Evolutionary conservation across 2,113 vertebrate genomes (phyloP).

Genomic region (Camelus dromedarius): DNA sequence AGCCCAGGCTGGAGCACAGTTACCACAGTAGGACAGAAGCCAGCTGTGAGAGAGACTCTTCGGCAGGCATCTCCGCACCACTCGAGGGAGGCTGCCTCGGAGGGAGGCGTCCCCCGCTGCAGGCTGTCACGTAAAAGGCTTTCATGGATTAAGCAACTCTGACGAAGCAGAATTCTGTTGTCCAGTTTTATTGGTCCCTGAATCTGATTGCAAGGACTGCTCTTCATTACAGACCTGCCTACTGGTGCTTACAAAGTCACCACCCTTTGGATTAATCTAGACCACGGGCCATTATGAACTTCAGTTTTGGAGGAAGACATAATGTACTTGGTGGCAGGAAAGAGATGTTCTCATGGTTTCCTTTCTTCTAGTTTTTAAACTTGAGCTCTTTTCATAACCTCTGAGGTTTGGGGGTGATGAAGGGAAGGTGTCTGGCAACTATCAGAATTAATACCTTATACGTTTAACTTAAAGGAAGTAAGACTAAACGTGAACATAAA

Average conservation of each 20-base stretch:
- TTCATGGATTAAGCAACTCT: conserved; percentile 36
- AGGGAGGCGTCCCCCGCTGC: not conserved
- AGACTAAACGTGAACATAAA: not conserved
- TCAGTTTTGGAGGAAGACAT: conserved; percentile 35
- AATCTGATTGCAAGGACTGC: conserved; percentile 29
- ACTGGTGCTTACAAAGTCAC: not conserved
- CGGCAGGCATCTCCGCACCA: conserved; percentile 45
- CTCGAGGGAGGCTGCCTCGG: not conserved
- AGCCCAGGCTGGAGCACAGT: not conserved
- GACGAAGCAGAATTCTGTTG: conserved; percentile 37
- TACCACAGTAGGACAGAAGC: conserved; percentile 46
- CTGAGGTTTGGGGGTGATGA: not conserved
- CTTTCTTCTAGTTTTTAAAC: conserved; percentile 45
- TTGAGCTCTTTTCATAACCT: not conserved
- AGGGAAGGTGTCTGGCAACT: not conserved
- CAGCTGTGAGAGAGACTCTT: conserved; percentile 58
- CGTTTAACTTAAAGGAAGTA: not conserved
- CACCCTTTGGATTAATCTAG: conserved; percentile 16
- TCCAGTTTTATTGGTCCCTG: conserved; percentile 51
- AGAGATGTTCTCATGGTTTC: not conserved
- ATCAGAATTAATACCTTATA: not conserved
- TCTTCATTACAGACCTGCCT: not conserved
- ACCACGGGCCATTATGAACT: conserved; percentile 23
- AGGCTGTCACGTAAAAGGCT: conserved; percentile 62
- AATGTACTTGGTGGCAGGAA: not conserved